Percentiles rank a stretch among this genome's conserved stretches.
Evolutionary conservation across 2,797 vertebrate genomes (phyloP).

Genomic region (Periophthalmus magnuspinnatus): DNA sequence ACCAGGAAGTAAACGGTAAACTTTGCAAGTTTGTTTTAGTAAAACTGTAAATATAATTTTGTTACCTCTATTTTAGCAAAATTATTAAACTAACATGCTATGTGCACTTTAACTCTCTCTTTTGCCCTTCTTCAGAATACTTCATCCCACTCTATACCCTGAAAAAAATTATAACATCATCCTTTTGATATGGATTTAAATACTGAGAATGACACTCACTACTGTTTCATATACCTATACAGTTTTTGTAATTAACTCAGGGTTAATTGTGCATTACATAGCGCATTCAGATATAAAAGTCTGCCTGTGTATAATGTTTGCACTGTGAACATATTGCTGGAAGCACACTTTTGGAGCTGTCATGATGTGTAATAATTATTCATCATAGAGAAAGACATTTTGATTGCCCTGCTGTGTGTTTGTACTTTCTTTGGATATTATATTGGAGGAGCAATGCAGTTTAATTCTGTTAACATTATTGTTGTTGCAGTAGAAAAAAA

Average conservation of each 20-base stretch:
- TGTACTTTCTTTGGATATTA: neutral
- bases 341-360: neutral
- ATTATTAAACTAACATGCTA: too few species aligned
- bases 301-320: too few species aligned
- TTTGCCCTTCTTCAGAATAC: too few species aligned
- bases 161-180: too few species aligned
- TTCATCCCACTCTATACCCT: too few species aligned
- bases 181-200: neutral
- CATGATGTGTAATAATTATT: neutral
- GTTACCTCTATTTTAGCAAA: too few species aligned
- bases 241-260: neutral
- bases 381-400: neutral
- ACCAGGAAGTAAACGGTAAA: too few species aligned
- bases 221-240: neutral
- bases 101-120: too few species aligned
- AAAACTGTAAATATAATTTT: too few species aligned
- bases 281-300: too few species aligned
- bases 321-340: too few species aligned
- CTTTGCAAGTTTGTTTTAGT: too few species aligned
- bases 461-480: neutral
- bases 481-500: neutral
- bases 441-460: neutral
- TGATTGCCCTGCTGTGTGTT: neutral
- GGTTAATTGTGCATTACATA: neutral
- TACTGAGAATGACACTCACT: neutral